Base-by-base conservation (phyloP, 2,888 invertebrate species). In the Ommatoiulus sabulosus region DNA sequence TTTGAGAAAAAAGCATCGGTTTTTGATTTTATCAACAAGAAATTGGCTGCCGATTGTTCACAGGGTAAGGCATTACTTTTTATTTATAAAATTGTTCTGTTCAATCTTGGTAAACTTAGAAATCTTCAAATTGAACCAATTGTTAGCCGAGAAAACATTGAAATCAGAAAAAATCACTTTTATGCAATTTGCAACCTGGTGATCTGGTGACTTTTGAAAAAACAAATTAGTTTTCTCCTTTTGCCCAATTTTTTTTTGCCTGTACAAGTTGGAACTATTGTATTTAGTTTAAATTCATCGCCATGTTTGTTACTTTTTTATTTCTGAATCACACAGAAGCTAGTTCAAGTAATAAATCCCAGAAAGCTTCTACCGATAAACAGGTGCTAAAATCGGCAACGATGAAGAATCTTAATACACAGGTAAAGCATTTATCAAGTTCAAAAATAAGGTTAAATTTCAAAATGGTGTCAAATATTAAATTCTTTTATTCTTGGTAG, bases 1-100 rank as follows among this genome's bases (percentile, higher is more conserved):
- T 24, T 84, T 87, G 46, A 80, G 80, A 48, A 12, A 35, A 15
- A 88, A 44, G 8, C 46, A 24, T 80, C 87, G 35, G 95, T 97
- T 0, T 97, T 97, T 91, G 95, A 95, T 92, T 96, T 97, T 91
- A 94, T 97, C 44, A 97, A 97, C 91, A 93, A 94, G 87, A 63
- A 87, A 35, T 80, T 89, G 17, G 87, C 48, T 43, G 17, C 48
- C 17, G 52, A 44, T 20, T 24, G 72, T 72, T 72, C 72, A 5
- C 20, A 72, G 72, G 48, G 46, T 80, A 15, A 43, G 15, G 2
- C n/a, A 15, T 84, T n/a, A 57, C 15, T 52, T 46, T 4, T 17
- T 57, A 5, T 57, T 57, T 57, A 1, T 24, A 72, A 72, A 72
- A 0, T 3, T 24, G 15, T 17, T 1, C 3, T 8, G n/a, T 8